These are phyloP conservation scores for Pelmatolapia mariae DNA, from an alignment of 2,113 vertebrate species.

Conservation along the genomic window DNA sequence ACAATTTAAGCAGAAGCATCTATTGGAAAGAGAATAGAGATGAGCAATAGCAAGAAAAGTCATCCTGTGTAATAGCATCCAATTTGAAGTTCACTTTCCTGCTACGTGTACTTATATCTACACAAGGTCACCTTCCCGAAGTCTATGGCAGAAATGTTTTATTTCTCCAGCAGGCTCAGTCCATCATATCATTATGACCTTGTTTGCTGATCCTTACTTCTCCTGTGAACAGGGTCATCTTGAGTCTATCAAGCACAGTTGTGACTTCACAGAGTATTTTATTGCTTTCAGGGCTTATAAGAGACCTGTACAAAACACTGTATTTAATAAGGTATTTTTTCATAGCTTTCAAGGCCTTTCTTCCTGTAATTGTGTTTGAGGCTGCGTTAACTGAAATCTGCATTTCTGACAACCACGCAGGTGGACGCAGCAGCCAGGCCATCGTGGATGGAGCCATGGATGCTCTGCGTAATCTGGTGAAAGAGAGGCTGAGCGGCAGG, in stretches of 20 bases:
- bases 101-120: background rate
- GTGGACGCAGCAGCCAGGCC: conserved; percentile 85
- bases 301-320: background rate
- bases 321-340: background rate
- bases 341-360: background rate
- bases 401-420: conserved; percentile 49
- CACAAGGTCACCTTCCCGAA: background rate
- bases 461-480: conserved; percentile 81
- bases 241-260: background rate
- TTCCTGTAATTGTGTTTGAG: background rate
- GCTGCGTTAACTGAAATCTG: background rate
- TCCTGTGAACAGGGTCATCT: background rate
- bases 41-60: background rate
- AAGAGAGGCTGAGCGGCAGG: conserved; percentile 82
- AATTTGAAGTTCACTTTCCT: background rate
- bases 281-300: background rate
- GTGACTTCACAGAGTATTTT: background rate
- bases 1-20: background rate
- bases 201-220: background rate
- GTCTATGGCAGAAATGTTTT: background rate
- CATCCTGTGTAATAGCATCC: background rate
- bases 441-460: conserved; percentile 87
- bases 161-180: background rate
- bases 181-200: background rate
- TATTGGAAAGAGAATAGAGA: background rate